Conservation (phyloP, 1,140 invertebrate species). For the Drosophila melanogaster region DNA sequence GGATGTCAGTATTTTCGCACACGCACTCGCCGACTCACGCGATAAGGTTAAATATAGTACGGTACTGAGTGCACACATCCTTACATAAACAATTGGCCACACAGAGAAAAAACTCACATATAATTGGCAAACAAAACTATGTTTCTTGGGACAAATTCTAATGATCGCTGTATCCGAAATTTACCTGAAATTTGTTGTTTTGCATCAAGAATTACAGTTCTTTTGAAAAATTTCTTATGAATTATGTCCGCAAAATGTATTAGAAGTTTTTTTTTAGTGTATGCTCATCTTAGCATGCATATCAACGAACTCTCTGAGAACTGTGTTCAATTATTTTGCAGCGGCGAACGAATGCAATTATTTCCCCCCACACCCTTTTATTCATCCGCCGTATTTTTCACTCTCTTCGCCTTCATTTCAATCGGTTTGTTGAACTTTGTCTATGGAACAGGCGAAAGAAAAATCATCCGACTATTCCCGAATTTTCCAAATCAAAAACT, state of each 20-base stretch:
- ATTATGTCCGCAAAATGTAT: no score
- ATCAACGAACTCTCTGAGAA: conserved; percentile 33
- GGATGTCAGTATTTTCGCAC: conserved; percentile 27
- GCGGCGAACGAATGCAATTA: conserved; percentile 14
- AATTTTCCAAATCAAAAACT: conserved; percentile 44
- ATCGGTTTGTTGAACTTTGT: conserved; percentile 59
- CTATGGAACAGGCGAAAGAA: neutral
- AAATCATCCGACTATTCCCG: conserved; percentile 3
- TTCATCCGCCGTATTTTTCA: conserved; percentile 3
- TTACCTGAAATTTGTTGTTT: no score
- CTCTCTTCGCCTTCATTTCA: conserved; percentile 1
- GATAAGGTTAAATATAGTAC: conserved; percentile 46
- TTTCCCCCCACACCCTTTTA: neutral
- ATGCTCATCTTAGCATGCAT: conserved; percentile 25
- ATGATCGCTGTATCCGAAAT: no score
- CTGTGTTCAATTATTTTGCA: conserved; percentile 38
- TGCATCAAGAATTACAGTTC: no score
- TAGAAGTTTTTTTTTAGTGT: neutral
- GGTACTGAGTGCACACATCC: conserved; percentile 15
- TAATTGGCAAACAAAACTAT: neutral
- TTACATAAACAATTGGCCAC: conserved; percentile 1
- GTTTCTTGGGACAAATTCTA: no score
- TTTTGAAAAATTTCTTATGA: no score
- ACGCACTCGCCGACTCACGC: conserved; percentile 32
- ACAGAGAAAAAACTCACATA: neutral